Evolutionary conservation across 2,888 invertebrate species (phyloP).

Genomic region (Aplocera efformata): DNA sequence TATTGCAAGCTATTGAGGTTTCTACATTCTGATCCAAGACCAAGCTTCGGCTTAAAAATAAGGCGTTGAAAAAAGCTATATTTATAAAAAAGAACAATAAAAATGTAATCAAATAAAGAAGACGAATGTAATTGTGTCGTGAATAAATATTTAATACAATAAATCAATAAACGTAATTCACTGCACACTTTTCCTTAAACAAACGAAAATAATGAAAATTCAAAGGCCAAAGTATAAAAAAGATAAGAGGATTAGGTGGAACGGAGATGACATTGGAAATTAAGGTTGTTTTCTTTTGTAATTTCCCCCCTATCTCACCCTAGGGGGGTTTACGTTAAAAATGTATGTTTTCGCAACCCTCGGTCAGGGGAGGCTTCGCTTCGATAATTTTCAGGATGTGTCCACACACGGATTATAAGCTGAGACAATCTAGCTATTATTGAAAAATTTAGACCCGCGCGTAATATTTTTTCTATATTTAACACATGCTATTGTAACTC

Average conservation of each 20-base stretch:
- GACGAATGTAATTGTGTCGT: slow-evolving; percentile 15
- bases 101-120: slow-evolving; percentile 1
- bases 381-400: slow-evolving; percentile 60
- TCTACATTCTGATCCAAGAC: too few relatives aligned
- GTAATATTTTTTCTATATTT: too few relatives aligned
- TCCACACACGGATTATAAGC: slow-evolving; percentile 53
- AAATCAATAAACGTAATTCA: slow-evolving; percentile 54
- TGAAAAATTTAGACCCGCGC: too few relatives aligned
- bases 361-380: slow-evolving; percentile 52
- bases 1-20: too few relatives aligned
- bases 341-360: slow-evolving; percentile 67
- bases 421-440: slow-evolving; percentile 26
- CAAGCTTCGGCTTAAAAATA: too few relatives aligned
- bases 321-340: slow-evolving; percentile 67
- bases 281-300: slow-evolving; percentile 81
- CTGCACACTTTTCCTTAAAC: slow-evolving; percentile 67
- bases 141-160: slow-evolving; percentile 39
- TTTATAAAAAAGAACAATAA: slow-evolving; percentile 11
- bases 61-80: too few relatives aligned
- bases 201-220: slow-evolving; percentile 80
- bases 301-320: slow-evolving; percentile 73
- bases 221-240: slow-evolving; percentile 78
- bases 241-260: slow-evolving; percentile 79
- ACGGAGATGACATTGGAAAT: slow-evolving; percentile 81
- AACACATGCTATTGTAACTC: too few relatives aligned